Conservation (phyloP, 1,140 invertebrate genomes). For the Theocolax elegans region DNA sequence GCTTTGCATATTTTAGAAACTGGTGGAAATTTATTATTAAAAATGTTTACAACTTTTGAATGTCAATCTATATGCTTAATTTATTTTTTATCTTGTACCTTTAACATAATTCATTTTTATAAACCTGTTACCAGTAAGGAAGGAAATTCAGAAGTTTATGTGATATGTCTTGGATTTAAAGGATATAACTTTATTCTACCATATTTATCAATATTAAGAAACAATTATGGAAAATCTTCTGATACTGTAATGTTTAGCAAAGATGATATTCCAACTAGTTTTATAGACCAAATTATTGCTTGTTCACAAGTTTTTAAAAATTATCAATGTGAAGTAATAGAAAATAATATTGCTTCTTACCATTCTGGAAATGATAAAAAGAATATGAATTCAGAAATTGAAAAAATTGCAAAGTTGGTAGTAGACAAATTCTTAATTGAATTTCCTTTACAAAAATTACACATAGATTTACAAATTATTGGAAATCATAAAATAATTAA, state of each 20-base stretch:
- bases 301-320: slow-evolving; percentile 75
- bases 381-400: not conserved
- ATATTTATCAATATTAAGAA: slow-evolving; percentile 65
- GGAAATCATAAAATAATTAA: slow-evolving; percentile 43
- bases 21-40: slow-evolving; percentile 86
- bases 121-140: slow-evolving; percentile 93
- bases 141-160: slow-evolving; percentile 94
- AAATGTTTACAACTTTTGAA: slow-evolving; percentile 94
- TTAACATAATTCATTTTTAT: slow-evolving; percentile 78
- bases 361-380: not conserved
- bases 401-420: slow-evolving; percentile 48
- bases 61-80: slow-evolving; percentile 81
- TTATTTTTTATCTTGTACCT: slow-evolving; percentile 82
- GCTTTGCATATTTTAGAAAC: slow-evolving; percentile 78
- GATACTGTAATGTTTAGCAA: slow-evolving; percentile 71
- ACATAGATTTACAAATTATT: slow-evolving; percentile 46
- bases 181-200: slow-evolving; percentile 62
- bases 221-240: slow-evolving; percentile 64
- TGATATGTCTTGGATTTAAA: slow-evolving; percentile 79
- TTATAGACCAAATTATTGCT: slow-evolving; percentile 75
- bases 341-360: slow-evolving; percentile 73
- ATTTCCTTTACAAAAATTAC: slow-evolving; percentile 49
- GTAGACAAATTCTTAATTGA: slow-evolving; percentile 48
- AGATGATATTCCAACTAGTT: slow-evolving; percentile 73
- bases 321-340: slow-evolving; percentile 74